These are phyloP conservation scores for Lathronympha strigana DNA, from an alignment of 2,888 invertebrate genomes.

Conservation along the genomic window DNA sequence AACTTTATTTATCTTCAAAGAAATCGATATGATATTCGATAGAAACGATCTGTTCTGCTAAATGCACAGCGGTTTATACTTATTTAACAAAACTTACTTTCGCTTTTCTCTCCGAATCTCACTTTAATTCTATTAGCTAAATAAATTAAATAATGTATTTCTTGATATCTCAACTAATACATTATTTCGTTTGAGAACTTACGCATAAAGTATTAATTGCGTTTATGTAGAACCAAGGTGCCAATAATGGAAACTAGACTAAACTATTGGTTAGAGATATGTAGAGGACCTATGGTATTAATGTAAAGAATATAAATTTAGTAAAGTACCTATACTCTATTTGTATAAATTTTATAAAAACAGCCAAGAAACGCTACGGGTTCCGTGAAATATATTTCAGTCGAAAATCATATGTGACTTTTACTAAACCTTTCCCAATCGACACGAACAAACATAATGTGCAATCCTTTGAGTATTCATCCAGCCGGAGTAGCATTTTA, in stretches of 20 bases:
- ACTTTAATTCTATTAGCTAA: conserved; percentile 56
- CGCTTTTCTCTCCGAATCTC: conserved; percentile 77
- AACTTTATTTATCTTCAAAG: not conserved
- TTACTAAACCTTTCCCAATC: conserved; percentile 44
- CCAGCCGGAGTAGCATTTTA: no score
- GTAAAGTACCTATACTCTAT: conserved; percentile 68
- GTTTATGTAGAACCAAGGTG: conserved; percentile 61
- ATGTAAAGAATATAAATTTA: conserved; percentile 56
- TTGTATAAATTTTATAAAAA: conserved; percentile 79
- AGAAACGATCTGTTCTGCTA: conserved; percentile 47
- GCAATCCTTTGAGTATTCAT: no score
- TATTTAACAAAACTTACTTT: conserved; percentile 61
- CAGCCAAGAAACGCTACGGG: conserved; percentile 84
- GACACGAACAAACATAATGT: not conserved
- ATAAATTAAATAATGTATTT: conserved; percentile 38
- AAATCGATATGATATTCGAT: not conserved
- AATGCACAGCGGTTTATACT: conserved; percentile 81
- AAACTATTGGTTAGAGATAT: conserved; percentile 49
- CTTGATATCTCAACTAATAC: conserved; percentile 31
- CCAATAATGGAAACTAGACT: conserved; percentile 63
- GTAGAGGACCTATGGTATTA: conserved; percentile 64
- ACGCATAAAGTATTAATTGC: conserved; percentile 48
- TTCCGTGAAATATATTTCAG: conserved; percentile 82
- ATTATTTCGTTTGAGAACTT: conserved; percentile 25
- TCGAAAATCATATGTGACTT: conserved; percentile 65